Evolutionary conservation across 2,113 vertebrate species (phyloP).

Genomic region (Mustelus asterias): DNA sequence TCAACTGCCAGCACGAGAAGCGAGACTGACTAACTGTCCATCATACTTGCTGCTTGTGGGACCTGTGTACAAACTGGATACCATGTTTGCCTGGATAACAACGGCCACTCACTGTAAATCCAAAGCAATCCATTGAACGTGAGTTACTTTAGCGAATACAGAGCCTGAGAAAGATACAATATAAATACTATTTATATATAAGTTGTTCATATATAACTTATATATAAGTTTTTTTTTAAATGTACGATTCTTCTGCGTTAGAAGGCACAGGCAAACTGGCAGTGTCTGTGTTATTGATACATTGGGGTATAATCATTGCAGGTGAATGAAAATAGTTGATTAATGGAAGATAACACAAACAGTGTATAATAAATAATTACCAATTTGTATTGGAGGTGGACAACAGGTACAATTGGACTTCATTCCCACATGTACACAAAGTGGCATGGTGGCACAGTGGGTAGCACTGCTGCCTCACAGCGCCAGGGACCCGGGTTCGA

Average conservation of each 20-base stretch:
- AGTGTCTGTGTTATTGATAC: neutral
- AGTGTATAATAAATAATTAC: neutral
- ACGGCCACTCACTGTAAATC: neutral
- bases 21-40: neutral
- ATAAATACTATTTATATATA: neutral
- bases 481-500: no score
- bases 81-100: neutral
- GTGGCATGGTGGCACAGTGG: no score
- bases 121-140: neutral
- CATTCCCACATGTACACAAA: neutral
- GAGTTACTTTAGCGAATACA: neutral
- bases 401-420: no score
- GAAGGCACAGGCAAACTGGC: neutral
- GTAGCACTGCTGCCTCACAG: no score
- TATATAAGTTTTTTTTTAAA: neutral
- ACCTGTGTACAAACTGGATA: neutral
- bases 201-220: no score
- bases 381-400: neutral
- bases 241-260: neutral
- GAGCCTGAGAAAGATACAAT: neutral
- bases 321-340: neutral
- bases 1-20: neutral
- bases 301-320: neutral
- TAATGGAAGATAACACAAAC: neutral
- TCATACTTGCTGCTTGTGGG: neutral